Evolutionary conservation across 2,113 vertebrate species (phyloP).

Genomic region (Aspidoscelis tigris): DNA sequence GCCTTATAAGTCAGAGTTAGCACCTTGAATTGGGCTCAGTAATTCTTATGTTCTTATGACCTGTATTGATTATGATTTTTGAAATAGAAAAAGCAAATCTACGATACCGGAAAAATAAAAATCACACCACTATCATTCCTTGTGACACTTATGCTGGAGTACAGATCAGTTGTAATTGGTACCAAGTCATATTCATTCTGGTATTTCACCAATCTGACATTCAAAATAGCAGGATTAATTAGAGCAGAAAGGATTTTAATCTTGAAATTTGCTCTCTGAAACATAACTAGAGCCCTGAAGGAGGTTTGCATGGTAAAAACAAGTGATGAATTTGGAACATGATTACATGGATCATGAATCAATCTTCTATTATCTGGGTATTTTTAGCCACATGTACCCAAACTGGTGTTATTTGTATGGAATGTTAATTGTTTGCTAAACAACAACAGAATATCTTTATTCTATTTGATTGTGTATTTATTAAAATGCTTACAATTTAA

Average conservation of each 20-base stretch:
- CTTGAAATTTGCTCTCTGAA: not conserved
- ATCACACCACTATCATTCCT: not conserved
- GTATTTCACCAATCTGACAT: constrained; percentile 19
- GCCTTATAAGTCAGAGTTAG: too few relatives aligned
- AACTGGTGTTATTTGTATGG: not conserved
- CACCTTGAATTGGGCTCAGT: too few relatives aligned
- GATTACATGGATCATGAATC: not conserved
- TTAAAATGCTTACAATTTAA: too few relatives aligned
- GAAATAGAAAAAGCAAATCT: not conserved
- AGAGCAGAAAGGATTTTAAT: constrained; percentile 7
- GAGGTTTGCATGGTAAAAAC: not conserved
- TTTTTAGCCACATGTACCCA: not conserved
- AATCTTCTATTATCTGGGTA: not conserved
- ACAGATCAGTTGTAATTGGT: not conserved
- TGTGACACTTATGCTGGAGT: not conserved
- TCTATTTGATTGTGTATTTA: too few relatives aligned
- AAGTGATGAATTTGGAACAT: not conserved
- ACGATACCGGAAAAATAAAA: not conserved
- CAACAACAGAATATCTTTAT: not conserved
- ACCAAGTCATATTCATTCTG: not conserved
- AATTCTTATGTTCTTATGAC: not conserved
- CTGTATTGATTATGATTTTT: not conserved
- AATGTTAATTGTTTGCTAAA: not conserved
- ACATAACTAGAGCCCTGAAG: fast-evolving
- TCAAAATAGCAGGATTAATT: constrained; percentile 14